Evolutionary conservation across 2,113 vertebrate species (phyloP), one percentile per base, ranked within the genome.

Genomic region (Pluvianellus socialis): DNA sequence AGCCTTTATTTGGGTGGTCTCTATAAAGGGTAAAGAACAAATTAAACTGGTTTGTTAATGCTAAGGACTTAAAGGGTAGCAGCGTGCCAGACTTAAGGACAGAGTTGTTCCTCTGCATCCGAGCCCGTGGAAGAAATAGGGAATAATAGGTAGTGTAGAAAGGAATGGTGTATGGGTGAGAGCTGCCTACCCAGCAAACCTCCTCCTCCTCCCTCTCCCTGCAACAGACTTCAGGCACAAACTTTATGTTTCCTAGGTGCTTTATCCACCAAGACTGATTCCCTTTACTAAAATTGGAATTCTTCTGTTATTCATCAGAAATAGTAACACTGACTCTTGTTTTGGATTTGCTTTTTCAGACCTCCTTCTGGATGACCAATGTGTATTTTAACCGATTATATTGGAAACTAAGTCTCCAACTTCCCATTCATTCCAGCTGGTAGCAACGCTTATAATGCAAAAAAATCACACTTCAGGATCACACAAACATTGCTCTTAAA

Each of bases 401-500:
- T 88, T 42, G 5, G 81, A 91, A 89, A 16, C 89, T 88, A 80
- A 81, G 83, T 79, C 85, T 92, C 53, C 88, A 76, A 47, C 85
- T 93, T 94, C 59, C 63, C 84, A 49, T 65, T 71, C 88, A 47
- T 89, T 95, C 96, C 96, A 85, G 62, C 97, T 94, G 77, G 91
- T 88, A 94, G 90, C 95, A 42, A 71, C 92, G 18, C 82, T 92
- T 94, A 97, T 44, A 81, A 98, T 99, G 98, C 97, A 92, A 92
- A 96, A 94, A 56, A 75, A 73, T 71, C 97, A 23, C 97, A 73
- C 49, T 95, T 98, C 91, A 65, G 93, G 96, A 97, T 97, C 94
- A 85, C 96, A 95, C 97, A 97, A 97, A 98, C 97, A 97, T 92
- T 94, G 94, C 95, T 95, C 94, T 62, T 98, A 94, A 98, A 98